Conservation (phyloP, 2,113 vertebrate species). For the Jaculus jaculus region DNA sequence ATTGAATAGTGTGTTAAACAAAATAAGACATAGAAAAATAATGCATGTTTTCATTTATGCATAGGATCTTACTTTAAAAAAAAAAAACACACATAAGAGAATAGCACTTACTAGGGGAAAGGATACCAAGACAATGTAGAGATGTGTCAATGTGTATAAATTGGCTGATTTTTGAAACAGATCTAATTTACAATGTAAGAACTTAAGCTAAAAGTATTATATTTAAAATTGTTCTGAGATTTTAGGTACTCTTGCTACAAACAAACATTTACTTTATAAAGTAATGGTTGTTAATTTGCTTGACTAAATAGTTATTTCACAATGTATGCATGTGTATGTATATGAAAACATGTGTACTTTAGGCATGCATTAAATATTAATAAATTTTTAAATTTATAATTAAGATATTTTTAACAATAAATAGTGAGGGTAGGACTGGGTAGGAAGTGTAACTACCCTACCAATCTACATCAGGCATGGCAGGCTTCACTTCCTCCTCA, state of each 20-base stretch:
- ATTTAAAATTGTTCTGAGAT: background rate
- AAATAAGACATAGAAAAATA: background rate
- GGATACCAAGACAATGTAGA: background rate
- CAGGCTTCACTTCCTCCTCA: background rate
- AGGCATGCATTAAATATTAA: background rate
- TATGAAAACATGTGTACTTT: background rate
- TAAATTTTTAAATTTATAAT: background rate
- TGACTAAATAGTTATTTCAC: background rate
- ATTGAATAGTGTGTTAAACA: background rate
- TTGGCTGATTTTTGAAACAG: background rate
- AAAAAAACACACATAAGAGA: background rate
- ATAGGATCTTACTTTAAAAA: background rate
- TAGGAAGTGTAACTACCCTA: background rate
- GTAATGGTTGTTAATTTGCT: background rate
- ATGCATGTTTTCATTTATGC: background rate
- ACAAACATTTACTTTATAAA: background rate
- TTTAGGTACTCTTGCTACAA: background rate
- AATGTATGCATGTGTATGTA: background rate
- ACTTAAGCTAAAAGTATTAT: background rate
- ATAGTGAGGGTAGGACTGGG: background rate
- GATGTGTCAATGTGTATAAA: background rate
- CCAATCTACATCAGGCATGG: rapidly evolving
- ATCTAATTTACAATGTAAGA: background rate
- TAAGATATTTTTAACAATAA: background rate
- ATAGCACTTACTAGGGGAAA: background rate